Evolutionary conservation across 1,140 invertebrate species (phyloP).

Genomic region (Physella acuta): DNA sequence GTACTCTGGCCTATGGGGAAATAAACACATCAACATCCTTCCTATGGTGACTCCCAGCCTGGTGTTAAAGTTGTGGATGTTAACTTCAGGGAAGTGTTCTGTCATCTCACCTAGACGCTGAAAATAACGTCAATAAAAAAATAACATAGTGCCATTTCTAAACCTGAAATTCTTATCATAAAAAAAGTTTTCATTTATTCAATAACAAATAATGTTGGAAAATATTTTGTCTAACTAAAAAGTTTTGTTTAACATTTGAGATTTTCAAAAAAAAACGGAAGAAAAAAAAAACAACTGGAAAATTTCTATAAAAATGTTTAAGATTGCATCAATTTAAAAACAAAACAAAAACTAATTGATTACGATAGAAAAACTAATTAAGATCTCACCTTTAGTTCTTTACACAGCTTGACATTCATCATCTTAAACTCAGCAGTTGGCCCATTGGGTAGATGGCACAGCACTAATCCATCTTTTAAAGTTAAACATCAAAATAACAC

Average conservation of each 20-base stretch:
- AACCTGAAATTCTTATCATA: no score
- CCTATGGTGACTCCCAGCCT: constrained; percentile 85
- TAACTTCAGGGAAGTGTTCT: constrained; percentile 87
- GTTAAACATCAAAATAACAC: no score
- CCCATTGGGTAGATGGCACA: constrained; percentile 92
- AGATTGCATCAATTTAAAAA: not conserved
- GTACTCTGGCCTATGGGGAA: constrained; percentile 95
- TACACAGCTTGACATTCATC: constrained; percentile 61
- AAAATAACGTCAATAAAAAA: constrained; percentile 13
- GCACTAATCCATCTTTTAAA: constrained; percentile 78
- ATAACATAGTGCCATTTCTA: no score
- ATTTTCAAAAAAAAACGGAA: no score
- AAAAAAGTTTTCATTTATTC: no score
- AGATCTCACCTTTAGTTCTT: constrained; percentile 63
- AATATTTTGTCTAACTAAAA: no score
- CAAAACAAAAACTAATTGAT: not conserved
- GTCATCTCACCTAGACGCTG: constrained; percentile 66
- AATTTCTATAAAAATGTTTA: no score
- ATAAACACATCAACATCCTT: constrained; percentile 91
- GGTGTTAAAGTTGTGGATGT: constrained; percentile 95
- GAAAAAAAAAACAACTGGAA: no score
- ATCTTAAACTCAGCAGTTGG: constrained; percentile 85
- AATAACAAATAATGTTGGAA: no score
- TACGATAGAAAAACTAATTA: not conserved
- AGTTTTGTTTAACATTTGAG: no score